Conservation (phyloP, 2,113 vertebrate species). For the Eudyptes chrysolophus region DNA sequence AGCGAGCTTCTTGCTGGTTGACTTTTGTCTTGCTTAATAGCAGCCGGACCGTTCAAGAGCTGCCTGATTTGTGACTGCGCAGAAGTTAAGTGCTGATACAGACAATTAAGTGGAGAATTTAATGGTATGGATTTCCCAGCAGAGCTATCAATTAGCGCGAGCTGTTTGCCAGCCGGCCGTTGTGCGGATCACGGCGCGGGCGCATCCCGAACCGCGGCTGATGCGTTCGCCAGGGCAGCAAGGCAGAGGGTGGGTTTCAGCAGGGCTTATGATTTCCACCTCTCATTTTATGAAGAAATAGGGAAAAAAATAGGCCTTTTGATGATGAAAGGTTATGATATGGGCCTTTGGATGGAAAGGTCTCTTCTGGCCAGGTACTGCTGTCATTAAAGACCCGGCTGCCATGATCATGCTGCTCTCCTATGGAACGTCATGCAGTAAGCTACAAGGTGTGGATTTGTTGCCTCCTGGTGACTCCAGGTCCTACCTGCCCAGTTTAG, state of each 20-base stretch:
- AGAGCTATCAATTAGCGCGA: background rate
- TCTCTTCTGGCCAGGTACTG: background rate
- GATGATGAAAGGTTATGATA: background rate
- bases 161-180: background rate
- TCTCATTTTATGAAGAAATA: background rate
- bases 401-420: fast-evolving
- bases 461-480: background rate
- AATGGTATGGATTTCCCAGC: constrained; percentile 25
- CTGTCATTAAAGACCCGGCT: background rate
- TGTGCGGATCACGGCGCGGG: fast-evolving
- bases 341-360: background rate
- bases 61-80: background rate
- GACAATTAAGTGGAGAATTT: background rate
- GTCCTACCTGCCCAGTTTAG: background rate
- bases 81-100: background rate
- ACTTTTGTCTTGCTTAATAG: background rate
- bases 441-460: background rate
- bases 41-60: background rate
- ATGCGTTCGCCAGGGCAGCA: fast-evolving
- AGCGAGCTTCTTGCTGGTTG: background rate
- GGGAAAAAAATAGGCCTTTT: background rate
- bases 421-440: background rate
- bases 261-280: background rate
- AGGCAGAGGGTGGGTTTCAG: background rate
- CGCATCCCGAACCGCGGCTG: fast-evolving